phyloP scores from a whole-genome alignment of 2,113 vertebrate genomes.

The Sapayoa aenigma region DNA sequence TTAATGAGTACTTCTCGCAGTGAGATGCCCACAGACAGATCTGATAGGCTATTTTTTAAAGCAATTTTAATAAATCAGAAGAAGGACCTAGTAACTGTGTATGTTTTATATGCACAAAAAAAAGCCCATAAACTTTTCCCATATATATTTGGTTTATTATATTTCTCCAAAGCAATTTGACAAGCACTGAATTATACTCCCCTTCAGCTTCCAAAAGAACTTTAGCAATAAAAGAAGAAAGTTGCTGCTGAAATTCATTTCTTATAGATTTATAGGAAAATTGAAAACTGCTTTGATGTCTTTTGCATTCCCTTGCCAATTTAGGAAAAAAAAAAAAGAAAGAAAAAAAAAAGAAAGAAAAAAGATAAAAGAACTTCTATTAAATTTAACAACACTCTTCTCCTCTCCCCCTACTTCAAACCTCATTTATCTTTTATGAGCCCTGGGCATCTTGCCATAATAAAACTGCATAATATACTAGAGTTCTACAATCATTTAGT shows the following conservation, averaged over 20 bases:
- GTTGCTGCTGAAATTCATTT: conserved; percentile 76
- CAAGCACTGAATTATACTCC: conserved; percentile 67
- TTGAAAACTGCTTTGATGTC: conserved; percentile 75
- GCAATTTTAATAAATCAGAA: conserved; percentile 52
- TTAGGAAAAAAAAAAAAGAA: background rate
- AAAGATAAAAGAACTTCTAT: conserved; percentile 52
- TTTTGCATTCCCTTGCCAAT: conserved; percentile 66
- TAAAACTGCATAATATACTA: conserved; percentile 62
- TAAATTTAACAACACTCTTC: conserved; percentile 69
- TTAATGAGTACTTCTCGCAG: conserved; percentile 3
- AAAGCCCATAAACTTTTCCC: conserved; percentile 49
- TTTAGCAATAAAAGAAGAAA: conserved; percentile 71
- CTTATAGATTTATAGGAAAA: conserved; percentile 76
- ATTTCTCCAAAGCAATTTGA: conserved; percentile 73
- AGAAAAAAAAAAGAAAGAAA: background rate
- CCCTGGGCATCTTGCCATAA: conserved; percentile 65
- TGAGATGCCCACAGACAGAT: conserved; percentile 27
- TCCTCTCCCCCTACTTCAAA: conserved; percentile 54
- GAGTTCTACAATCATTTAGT: conserved; percentile 53
- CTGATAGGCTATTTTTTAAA: background rate
- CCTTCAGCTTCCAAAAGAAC: conserved; percentile 65
- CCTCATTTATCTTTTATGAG: conserved; percentile 78
- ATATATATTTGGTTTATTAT: conserved; percentile 72
- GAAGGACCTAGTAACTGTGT: conserved; percentile 10
- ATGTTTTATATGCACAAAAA: conserved; percentile 29